phyloP scores from a whole-genome alignment of 2,113 vertebrate species.

The Castor canadensis region DNA sequence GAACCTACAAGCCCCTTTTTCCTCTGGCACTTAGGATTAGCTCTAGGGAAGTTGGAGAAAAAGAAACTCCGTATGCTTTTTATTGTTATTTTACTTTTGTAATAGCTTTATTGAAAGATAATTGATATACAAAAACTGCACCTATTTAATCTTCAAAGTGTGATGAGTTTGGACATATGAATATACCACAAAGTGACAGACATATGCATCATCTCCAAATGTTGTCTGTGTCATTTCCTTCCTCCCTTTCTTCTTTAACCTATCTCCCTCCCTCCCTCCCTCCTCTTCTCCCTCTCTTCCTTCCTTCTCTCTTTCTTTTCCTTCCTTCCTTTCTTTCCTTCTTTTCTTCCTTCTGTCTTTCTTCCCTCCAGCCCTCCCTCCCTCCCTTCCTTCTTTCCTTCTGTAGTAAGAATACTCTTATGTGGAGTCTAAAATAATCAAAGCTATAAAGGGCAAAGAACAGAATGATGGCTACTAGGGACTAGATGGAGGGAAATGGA shows the following conservation, averaged over 20 bases:
- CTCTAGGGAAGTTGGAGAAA: background rate
- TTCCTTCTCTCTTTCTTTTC: background rate
- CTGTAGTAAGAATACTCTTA: background rate
- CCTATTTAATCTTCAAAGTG: background rate
- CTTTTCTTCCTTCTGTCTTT: fast-evolving
- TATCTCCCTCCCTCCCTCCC: too few relatives aligned
- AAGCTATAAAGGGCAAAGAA: background rate
- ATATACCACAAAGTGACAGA: too few relatives aligned
- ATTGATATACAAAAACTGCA: background rate
- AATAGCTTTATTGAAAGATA: background rate
- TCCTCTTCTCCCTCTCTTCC: too few relatives aligned
- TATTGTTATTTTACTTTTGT: background rate
- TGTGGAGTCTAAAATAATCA: background rate
- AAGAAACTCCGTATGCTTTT: background rate
- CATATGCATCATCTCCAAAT: background rate
- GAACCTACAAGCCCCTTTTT: too few relatives aligned
- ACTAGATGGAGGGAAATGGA: background rate
- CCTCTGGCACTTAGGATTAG: background rate
- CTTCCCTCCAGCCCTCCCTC: too few relatives aligned
- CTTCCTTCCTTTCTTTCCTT: too few relatives aligned
- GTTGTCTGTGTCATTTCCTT: too few relatives aligned
- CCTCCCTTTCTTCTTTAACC: too few relatives aligned
- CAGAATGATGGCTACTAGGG: background rate
- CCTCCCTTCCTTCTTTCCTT: background rate
- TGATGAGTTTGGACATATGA: background rate